Conservation (phyloP, 2,113 vertebrate species). For the Alaudala cheleensis region DNA sequence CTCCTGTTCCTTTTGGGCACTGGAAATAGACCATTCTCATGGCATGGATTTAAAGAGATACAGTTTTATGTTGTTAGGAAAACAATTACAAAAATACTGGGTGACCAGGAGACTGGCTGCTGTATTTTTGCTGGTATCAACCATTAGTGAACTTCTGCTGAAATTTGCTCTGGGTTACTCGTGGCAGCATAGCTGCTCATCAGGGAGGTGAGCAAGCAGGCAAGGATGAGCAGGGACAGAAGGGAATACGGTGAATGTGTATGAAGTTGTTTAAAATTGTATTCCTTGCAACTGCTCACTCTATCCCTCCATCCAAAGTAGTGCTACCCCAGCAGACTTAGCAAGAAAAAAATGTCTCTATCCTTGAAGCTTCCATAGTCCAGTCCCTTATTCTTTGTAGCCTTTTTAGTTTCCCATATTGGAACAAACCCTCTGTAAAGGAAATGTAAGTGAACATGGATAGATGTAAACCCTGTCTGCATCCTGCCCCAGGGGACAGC, state of each 20-base stretch:
- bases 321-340: neutral
- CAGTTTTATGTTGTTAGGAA: neutral
- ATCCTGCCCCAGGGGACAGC: neutral
- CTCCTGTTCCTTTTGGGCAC: neutral
- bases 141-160: neutral
- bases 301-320: neutral
- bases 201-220: neutral
- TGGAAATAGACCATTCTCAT: neutral
- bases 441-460: neutral
- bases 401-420: neutral
- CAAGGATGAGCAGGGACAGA: neutral
- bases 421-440: neutral
- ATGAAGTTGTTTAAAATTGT: neutral
- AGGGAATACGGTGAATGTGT: neutral
- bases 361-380: neutral
- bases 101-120: neutral
- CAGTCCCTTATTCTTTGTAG: neutral
- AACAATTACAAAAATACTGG: neutral
- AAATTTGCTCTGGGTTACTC: neutral
- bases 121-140: neutral
- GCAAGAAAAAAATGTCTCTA: neutral
- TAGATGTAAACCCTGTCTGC: neutral
- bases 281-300: neutral
- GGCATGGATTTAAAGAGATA: neutral
- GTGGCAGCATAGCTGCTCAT: neutral